phyloP scores from a whole-genome alignment of 2,113 vertebrate species.

The Empidonax traillii region DNA sequence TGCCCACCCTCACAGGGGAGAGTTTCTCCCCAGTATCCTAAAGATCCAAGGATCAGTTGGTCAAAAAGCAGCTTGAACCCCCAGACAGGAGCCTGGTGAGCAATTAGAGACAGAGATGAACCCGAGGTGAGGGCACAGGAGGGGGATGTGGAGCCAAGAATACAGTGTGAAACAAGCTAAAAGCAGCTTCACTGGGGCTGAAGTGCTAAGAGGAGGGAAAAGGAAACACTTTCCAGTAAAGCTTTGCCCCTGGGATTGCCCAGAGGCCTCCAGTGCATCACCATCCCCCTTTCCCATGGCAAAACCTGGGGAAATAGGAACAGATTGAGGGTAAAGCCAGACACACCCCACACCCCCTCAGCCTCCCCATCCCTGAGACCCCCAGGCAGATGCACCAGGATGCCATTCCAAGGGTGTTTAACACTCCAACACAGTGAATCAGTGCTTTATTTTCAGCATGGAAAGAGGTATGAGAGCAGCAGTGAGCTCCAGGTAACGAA shows the following conservation, averaged over 20 bases:
- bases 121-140: background rate
- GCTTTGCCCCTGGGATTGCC: background rate
- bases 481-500: background rate
- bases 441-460: slow-evolving; percentile 37
- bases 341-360: rapidly evolving
- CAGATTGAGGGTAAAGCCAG: background rate
- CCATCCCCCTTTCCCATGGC: rapidly evolving
- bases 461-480: background rate
- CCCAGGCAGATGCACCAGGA: rapidly evolving
- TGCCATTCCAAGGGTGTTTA: background rate
- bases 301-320: background rate
- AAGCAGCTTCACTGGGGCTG: background rate
- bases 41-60: background rate
- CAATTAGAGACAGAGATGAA: background rate
- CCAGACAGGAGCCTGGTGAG: background rate
- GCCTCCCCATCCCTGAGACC: background rate
- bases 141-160: background rate
- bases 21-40: background rate
- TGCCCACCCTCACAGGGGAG: rapidly evolving
- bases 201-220: rapidly evolving
- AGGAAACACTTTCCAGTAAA: background rate
- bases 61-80: background rate
- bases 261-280: background rate
- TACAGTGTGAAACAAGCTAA: background rate
- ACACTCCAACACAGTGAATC: slow-evolving; percentile 40